A percentile compares a stretch with the other conserved stretches of the same genome.
Evolutionary conservation across 1,140 invertebrate species (phyloP).

Genomic region (Drosophila carrolli): DNA sequence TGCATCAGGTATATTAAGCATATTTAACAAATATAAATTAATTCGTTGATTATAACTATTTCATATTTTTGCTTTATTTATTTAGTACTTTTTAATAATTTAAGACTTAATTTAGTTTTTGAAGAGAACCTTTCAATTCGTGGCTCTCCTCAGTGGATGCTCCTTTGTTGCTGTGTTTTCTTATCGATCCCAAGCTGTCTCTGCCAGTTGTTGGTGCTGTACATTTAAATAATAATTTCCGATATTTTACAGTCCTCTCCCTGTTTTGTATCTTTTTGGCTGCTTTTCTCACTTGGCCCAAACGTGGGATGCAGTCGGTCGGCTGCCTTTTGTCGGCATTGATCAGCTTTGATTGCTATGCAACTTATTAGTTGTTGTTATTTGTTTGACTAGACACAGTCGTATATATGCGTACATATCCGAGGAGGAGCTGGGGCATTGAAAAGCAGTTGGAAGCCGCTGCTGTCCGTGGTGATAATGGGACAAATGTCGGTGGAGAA

Average conservation of each 20-base stretch:
- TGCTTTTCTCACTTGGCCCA: slow-evolving; percentile 63
- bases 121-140: neutral
- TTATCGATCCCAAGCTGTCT: slow-evolving; percentile 45
- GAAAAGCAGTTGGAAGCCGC: slow-evolving; percentile 75
- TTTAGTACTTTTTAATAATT: neutral
- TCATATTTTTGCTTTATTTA: neutral
- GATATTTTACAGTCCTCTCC: slow-evolving; percentile 35
- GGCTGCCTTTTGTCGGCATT: slow-evolving; percentile 65
- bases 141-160: neutral
- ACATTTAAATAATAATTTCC: slow-evolving; percentile 79
- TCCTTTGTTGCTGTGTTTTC: slow-evolving; percentile 13
- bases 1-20: too few species aligned
- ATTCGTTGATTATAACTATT: neutral
- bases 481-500: slow-evolving; percentile 71
- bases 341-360: slow-evolving; percentile 74
- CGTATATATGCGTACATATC: slow-evolving; percentile 50
- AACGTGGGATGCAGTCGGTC: slow-evolving; percentile 32
- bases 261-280: slow-evolving; percentile 25
- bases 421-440: neutral
- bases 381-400: slow-evolving; percentile 83
- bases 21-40: too few species aligned
- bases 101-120: neutral
- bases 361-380: slow-evolving; percentile 83
- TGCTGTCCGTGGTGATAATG: slow-evolving; percentile 80
- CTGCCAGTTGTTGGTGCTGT: slow-evolving; percentile 53